Conservation (phyloP, 2,113 vertebrate genomes). For the Rhinoderma darwinii region DNA sequence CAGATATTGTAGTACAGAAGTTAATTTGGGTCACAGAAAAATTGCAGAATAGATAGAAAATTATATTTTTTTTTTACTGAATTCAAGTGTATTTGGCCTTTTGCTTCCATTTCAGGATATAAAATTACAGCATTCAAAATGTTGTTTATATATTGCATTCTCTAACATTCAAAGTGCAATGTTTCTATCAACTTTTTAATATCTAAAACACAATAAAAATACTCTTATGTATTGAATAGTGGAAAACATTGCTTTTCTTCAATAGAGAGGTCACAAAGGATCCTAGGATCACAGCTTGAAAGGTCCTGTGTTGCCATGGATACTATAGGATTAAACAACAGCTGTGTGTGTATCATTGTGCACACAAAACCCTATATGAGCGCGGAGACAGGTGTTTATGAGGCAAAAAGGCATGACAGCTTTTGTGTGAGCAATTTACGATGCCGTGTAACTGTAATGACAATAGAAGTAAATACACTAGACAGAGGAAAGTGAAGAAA, state of each 20-base stretch:
- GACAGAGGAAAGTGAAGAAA: background rate
- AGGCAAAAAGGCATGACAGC: background rate
- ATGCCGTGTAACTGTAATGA: too few species aligned
- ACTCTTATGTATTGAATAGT: background rate
- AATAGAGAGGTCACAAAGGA: constrained; percentile 9
- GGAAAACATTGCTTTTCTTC: constrained; percentile 12
- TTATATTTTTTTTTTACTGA: background rate
- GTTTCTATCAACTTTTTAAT: background rate
- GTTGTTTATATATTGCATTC: background rate
- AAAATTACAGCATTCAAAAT: background rate
- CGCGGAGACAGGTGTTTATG: background rate
- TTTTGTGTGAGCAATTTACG: background rate
- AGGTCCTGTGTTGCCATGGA: constrained; percentile 5
- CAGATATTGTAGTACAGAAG: too few species aligned
- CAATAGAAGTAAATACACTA: background rate
- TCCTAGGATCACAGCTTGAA: background rate
- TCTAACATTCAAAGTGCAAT: background rate
- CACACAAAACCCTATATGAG: background rate
- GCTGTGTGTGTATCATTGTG: background rate
- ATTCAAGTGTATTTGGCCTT: background rate
- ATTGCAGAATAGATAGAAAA: too few species aligned
- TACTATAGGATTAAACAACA: constrained; percentile 1
- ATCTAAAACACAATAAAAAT: background rate
- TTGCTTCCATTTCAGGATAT: background rate
- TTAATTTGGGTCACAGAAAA: too few species aligned